These are phyloP conservation scores for Lepidocyrtinus sp. DNA, from an alignment of 2,888 invertebrate species.

Conservation along the genomic window DNA sequence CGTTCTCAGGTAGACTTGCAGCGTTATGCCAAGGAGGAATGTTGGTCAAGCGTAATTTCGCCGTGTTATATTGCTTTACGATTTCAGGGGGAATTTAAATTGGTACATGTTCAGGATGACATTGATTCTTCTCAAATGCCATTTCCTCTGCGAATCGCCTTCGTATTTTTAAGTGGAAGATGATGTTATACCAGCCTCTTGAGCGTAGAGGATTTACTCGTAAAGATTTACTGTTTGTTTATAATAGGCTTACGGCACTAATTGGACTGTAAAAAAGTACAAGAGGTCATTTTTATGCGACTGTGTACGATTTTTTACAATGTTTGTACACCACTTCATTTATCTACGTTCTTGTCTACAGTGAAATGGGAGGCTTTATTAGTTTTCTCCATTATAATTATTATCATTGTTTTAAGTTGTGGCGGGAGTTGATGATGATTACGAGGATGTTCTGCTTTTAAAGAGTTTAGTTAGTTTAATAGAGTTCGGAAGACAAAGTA, in stretches of 20 bases:
- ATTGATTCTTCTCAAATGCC: conserved; percentile 16
- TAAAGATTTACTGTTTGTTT: conserved; percentile 10
- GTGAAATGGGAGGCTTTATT: neutral
- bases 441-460: neutral
- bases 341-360: neutral
- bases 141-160: neutral
- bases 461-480: neutral
- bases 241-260: conserved; percentile 36
- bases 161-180: conserved; percentile 16
- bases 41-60: no score
- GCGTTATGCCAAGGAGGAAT: no score
- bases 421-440: neutral
- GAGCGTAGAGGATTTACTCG: conserved; percentile 1
- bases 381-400: neutral
- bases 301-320: conserved; percentile 4
- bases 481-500: no score
- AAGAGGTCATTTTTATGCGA: neutral
- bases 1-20: no score
- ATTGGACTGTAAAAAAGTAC: conserved; percentile 37
- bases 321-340: no score
- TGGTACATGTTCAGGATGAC: conserved; percentile 15
- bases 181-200: conserved; percentile 13
- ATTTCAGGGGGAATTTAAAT: conserved; percentile 1
- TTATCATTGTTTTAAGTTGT: neutral
- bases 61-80: no score